Conservation (phyloP, 2,888 invertebrate genomes). For the Pasiphila rectangulata region DNA sequence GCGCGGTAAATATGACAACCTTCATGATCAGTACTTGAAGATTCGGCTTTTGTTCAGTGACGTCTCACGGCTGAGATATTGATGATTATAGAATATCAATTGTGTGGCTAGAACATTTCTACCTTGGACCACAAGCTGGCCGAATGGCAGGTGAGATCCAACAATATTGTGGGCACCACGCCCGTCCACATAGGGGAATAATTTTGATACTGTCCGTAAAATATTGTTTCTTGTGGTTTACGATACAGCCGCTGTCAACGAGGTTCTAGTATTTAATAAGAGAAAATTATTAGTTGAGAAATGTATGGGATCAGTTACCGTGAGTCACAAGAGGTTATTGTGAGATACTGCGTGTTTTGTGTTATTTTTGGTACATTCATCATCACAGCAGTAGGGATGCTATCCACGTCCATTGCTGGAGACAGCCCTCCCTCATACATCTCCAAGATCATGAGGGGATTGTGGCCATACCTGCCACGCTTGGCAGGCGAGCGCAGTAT, state of each 20-base stretch:
- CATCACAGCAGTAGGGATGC: too few species aligned
- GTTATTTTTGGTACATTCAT: too few species aligned
- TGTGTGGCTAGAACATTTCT: slow-evolving; percentile 12
- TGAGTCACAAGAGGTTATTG: background rate
- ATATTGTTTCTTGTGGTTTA: slow-evolving; percentile 53
- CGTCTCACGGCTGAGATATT: too few species aligned
- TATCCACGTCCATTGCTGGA: too few species aligned
- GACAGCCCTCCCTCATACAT: too few species aligned
- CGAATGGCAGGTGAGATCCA: slow-evolving; percentile 71
- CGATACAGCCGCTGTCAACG: slow-evolving; percentile 53
- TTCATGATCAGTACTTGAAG: too few species aligned
- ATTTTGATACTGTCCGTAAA: slow-evolving; percentile 62
- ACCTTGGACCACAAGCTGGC: slow-evolving; percentile 38
- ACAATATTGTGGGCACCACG: slow-evolving; percentile 69
- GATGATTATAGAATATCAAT: too few species aligned
- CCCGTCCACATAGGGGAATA: slow-evolving; percentile 71
- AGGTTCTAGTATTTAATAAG: slow-evolving; percentile 34
- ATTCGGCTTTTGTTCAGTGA: too few species aligned
- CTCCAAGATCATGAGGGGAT: too few species aligned
- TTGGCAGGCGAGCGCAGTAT: too few species aligned
- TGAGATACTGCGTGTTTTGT: background rate
- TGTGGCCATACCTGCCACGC: too few species aligned
- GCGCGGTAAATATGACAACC: too few species aligned
- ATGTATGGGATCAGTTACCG: slow-evolving; percentile 7
- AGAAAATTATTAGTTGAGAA: slow-evolving; percentile 26